Percentiles rank a stretch among this genome's conserved stretches.
Evolutionary conservation across 2,888 invertebrate species (phyloP).

Genomic region (Sinodicranocentrus sp.): DNA sequence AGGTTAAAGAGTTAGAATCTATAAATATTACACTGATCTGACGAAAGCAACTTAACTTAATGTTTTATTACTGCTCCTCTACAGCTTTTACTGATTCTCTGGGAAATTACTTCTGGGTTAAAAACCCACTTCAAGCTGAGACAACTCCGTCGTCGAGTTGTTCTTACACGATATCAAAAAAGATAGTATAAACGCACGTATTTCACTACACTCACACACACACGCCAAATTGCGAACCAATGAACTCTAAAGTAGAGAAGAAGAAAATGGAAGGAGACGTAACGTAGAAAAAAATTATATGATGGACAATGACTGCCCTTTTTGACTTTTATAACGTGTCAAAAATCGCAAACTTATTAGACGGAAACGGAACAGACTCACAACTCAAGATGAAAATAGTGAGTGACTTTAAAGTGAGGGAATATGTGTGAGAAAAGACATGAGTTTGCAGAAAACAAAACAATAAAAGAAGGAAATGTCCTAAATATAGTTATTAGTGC

Average conservation of each 20-base stretch:
- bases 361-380: conserved; percentile 12
- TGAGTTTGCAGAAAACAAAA: conserved; percentile 45
- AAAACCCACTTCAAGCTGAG: too few relatives aligned
- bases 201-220: background rate
- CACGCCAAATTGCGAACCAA: background rate
- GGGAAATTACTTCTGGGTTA: background rate
- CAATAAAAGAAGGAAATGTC: conserved; percentile 56
- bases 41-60: conserved; percentile 37
- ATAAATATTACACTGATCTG: conserved; percentile 34
- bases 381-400: conserved; percentile 21
- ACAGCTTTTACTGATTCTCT: conserved; percentile 8
- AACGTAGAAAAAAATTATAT: background rate
- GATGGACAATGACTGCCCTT: conserved; percentile 9
- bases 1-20: background rate
- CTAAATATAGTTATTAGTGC: conserved; percentile 66
- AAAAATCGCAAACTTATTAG: background rate
- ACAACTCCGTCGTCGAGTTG: too few relatives aligned
- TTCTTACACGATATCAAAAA: background rate
- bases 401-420: conserved; percentile 40
- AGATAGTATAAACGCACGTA: background rate
- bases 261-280: background rate
- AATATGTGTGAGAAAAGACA: conserved; percentile 1
- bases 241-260: background rate
- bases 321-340: background rate
- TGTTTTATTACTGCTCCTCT: conserved; percentile 11